Conservation (phyloP, 92 coral and sea anemone genomes). For the Micromussa lordhowensis region DNA sequence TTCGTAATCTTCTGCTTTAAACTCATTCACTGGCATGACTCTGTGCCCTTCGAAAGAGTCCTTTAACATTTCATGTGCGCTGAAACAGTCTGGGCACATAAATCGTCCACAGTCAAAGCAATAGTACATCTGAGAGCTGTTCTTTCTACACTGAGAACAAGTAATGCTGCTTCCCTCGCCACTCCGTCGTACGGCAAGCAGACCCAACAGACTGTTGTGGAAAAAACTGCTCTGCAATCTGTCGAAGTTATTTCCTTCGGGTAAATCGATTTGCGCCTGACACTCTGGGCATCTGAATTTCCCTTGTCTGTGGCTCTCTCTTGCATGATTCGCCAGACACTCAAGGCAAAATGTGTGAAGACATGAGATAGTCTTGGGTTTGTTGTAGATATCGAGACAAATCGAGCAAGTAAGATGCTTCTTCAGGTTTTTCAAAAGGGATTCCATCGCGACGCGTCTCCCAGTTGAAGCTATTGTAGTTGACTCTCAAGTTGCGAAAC, state of each 20-base stretch:
- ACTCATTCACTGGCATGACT: background rate
- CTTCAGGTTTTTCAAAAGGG: too few species aligned
- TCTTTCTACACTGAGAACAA: background rate
- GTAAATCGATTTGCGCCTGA: background rate
- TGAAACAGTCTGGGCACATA: background rate
- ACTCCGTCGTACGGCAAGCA: background rate
- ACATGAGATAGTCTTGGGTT: too few species aligned
- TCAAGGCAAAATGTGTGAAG: too few species aligned
- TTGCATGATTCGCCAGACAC: too few species aligned
- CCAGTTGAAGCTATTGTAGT: too few species aligned
- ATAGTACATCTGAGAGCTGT: background rate
- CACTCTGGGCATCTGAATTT: background rate
- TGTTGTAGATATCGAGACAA: too few species aligned
- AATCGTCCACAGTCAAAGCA: background rate
- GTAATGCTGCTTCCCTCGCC: background rate
- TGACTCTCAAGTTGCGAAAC: too few species aligned
- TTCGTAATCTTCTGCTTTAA: background rate
- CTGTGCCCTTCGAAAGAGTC: background rate
- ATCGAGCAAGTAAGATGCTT: too few species aligned
- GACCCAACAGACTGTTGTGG: background rate
- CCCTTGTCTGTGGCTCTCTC: too few species aligned
- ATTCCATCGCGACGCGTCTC: too few species aligned
- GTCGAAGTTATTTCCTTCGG: slow-evolving; percentile 1
- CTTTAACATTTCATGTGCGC: background rate
- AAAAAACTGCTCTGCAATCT: background rate